Evolutionary conservation across 2,113 vertebrate genomes (phyloP).

Genomic region (Oxyruncus cristatus): DNA sequence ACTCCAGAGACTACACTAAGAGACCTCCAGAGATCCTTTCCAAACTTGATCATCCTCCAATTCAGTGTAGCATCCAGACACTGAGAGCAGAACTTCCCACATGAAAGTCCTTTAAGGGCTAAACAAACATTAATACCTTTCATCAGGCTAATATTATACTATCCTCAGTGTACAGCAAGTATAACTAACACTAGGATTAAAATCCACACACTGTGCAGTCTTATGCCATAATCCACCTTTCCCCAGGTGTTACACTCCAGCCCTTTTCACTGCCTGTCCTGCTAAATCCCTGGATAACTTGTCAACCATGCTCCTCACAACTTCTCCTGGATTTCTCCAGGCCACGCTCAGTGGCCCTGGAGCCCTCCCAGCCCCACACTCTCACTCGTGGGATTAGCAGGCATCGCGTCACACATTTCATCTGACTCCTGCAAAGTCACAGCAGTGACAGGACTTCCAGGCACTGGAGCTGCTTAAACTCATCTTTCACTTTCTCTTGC

Average conservation of each 20-base stretch:
- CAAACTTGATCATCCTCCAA: neutral
- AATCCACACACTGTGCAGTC: neutral
- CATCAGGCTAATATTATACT: neutral
- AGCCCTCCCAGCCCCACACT: neutral
- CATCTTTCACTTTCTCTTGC: neutral
- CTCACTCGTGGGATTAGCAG: neutral
- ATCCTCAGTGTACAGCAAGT: neutral
- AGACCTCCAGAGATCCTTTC: neutral
- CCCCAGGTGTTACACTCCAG: neutral
- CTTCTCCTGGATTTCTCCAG: neutral
- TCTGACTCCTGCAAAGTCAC: neutral
- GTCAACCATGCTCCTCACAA: neutral
- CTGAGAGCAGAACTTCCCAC: neutral
- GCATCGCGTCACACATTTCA: neutral
- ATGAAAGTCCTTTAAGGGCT: neutral
- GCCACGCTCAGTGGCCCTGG: neutral
- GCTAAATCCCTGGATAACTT: neutral
- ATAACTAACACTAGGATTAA: neutral
- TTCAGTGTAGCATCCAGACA: neutral
- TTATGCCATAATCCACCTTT: neutral
- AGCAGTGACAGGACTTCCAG: neutral
- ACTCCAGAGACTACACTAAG: neutral
- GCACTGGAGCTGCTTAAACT: neutral
- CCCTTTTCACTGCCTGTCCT: neutral
- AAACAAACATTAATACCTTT: neutral